These are phyloP conservation scores for Conus canariensis DNA, from an alignment of 2,888 invertebrate genomes.

Conservation along the genomic window DNA sequence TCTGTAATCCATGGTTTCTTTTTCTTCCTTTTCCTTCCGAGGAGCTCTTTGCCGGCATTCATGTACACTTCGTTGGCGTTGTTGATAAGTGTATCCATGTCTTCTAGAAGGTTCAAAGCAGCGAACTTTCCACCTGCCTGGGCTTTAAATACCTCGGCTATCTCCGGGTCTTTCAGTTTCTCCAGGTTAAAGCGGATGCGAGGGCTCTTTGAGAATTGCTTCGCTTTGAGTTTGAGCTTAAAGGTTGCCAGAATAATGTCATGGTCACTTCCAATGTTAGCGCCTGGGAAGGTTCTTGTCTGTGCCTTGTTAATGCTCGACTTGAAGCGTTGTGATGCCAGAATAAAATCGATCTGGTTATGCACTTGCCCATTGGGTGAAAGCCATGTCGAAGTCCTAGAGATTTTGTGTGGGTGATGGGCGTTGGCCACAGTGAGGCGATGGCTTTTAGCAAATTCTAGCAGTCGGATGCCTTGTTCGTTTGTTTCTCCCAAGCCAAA, in stretches of 20 bases:
- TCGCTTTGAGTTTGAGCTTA: constrained; percentile 31
- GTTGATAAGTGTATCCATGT: no score
- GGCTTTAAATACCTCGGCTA: no score
- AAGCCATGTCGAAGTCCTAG: constrained; percentile 31
- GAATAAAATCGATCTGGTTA: constrained; percentile 41
- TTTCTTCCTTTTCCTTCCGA: no score
- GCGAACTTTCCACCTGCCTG: no score
- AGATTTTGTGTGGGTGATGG: constrained; percentile 30
- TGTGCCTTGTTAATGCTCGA: constrained; percentile 30
- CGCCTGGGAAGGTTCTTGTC: constrained; percentile 38
- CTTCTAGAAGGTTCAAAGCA: no score
- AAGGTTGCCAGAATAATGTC: constrained; percentile 35
- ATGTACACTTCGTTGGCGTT: no score
- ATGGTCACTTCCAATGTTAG: constrained; percentile 41
- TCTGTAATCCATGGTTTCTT: no score
- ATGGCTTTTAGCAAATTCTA: constrained; percentile 35
- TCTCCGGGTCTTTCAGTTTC: constrained; percentile 33
- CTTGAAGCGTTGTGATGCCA: constrained; percentile 30
- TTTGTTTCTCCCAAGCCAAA: no score
- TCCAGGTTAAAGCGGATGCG: constrained; percentile 25
- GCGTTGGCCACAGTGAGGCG: constrained; percentile 29
- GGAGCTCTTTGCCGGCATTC: no score
- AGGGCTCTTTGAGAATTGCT: background rate
- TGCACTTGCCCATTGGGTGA: constrained; percentile 7
- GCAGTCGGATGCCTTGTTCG: no score